Base-by-base conservation (phyloP, 2,113 vertebrate species). In the Montifringilla adamsi region DNA sequence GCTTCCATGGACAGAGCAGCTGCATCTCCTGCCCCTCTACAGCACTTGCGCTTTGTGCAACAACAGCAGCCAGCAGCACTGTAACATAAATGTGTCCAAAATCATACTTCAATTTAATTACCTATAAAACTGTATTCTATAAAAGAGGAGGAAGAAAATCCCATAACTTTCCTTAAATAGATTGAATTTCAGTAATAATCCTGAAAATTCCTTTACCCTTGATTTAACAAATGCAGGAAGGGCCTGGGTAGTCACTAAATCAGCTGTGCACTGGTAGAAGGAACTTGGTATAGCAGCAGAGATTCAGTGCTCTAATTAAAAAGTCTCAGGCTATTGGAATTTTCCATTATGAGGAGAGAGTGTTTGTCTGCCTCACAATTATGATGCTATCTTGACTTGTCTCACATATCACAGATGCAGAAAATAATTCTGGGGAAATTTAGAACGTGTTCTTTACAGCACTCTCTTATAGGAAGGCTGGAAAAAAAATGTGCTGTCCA, bases 281-380 rank as follows among this genome's bases (percentile, higher is more conserved):
- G 33, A 93, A 41, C 55, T 68, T 91, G 50, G 39, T 91, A 27
- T 16, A 39, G 22, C 33, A 72, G 72, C 67, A 91, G 80, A 93
- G 89, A 93, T 94, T 88, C 81, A 58, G 3, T 68, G 58, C 41
- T 90, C 66, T 85, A 79, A 76, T 94, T 69, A 84, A 93, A 86
- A 84, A 47, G 9, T 74, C 70, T 88, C n/a, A 58, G 59, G n/a
- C 78, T 78, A 33, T 37, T 78, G 80, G 64, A 79, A 47, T 82
- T 80, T 80, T 90, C 82, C 35, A 35, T 86, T 84, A 73, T 59
- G 37, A 72, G 89, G 95, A 69, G 30, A 69, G 47, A 68, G 70
- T 66, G 37, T 80, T 76, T 90, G 43, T 75, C 74, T 95, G 70
- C 60, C 37, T 93, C 55, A 68, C 41, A 90, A 47, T 91, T 88